Evolutionary conservation across 2,888 invertebrate species (phyloP).

Genomic region (Conistra vaccinii): DNA sequence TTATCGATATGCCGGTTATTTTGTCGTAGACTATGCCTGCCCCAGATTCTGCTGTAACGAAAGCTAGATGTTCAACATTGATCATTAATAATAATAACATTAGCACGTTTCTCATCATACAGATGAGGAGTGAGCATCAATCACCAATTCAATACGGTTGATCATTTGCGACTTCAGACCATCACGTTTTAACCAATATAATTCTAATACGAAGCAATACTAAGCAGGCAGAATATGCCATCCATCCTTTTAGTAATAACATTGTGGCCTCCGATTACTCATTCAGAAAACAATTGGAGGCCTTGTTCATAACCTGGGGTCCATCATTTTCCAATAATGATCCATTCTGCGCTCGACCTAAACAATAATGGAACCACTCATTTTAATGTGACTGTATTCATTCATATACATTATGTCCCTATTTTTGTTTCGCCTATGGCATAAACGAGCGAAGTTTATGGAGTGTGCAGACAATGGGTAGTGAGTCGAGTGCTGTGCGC

Average conservation of each 20-base stretch:
- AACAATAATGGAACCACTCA: slow-evolving; percentile 38
- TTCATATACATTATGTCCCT: slow-evolving; percentile 57
- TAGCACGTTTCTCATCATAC: neutral
- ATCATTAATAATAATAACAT: slow-evolving; percentile 11
- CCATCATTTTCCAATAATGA: slow-evolving; percentile 43
- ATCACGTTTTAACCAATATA: slow-evolving; percentile 18
- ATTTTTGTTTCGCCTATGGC: slow-evolving; percentile 65
- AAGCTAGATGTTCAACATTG: neutral
- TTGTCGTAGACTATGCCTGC: neutral
- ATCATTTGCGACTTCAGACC: neutral
- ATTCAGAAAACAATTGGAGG: slow-evolving; percentile 40
- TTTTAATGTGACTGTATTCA: slow-evolving; percentile 59
- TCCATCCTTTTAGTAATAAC: slow-evolving; percentile 10
- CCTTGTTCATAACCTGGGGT: slow-evolving; percentile 12
- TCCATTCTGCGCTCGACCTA: slow-evolving; percentile 38
- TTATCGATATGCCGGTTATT: slow-evolving; percentile 35
- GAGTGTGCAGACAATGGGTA: slow-evolving; percentile 82
- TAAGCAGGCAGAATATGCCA: neutral
- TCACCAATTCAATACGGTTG: slow-evolving; percentile 1
- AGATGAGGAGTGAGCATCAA: neutral
- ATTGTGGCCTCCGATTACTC: slow-evolving; percentile 13
- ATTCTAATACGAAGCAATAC: neutral
- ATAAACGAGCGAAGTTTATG: slow-evolving; percentile 75
- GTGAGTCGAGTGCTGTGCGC: slow-evolving; percentile 72
- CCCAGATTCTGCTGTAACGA: slow-evolving; percentile 11